phyloP scores from a whole-genome alignment of 2,888 invertebrate species.

The Mayetiola destructor region DNA sequence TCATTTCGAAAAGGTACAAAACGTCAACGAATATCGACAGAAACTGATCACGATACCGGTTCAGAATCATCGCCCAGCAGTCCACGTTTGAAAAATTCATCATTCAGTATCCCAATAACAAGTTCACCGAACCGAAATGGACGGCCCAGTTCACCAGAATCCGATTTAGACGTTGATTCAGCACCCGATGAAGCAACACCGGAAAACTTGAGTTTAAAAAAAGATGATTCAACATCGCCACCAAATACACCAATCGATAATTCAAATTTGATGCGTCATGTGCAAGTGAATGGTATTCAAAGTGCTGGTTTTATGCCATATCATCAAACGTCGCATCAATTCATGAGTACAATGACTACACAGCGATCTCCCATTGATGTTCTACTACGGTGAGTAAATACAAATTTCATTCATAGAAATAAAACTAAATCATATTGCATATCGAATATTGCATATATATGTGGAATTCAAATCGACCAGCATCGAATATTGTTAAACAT shows the following conservation, averaged over 20 bases:
- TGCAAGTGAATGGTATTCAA: conserved; percentile 22
- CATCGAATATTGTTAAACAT: too few relatives aligned
- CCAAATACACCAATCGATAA: conserved; percentile 31
- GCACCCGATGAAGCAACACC: conserved; percentile 46
- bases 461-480: too few relatives aligned
- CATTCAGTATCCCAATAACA: conserved; percentile 29
- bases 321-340: conserved; percentile 29
- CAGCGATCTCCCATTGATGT: conserved; percentile 67
- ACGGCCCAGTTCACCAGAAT: conserved; percentile 35
- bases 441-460: too few relatives aligned
- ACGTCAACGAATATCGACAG: conserved; percentile 33
- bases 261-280: conserved; percentile 13
- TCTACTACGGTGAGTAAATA: conserved; percentile 39
- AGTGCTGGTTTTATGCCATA: conserved; percentile 37
- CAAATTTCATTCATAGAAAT: too few relatives aligned
- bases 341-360: conserved; percentile 26
- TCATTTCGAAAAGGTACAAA: conserved; percentile 27
- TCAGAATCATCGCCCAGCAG: conserved; percentile 35
- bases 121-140: conserved; percentile 33
- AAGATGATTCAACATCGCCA: conserved; percentile 37
- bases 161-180: conserved; percentile 36
- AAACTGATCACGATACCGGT: conserved; percentile 35
- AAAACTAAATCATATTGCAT: too few relatives aligned
- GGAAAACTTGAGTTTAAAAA: conserved; percentile 70
- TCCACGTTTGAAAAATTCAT: conserved; percentile 24